These are phyloP conservation scores for Zophobas atratus DNA, from an alignment of 1,140 invertebrate species.

Conservation along the genomic window DNA sequence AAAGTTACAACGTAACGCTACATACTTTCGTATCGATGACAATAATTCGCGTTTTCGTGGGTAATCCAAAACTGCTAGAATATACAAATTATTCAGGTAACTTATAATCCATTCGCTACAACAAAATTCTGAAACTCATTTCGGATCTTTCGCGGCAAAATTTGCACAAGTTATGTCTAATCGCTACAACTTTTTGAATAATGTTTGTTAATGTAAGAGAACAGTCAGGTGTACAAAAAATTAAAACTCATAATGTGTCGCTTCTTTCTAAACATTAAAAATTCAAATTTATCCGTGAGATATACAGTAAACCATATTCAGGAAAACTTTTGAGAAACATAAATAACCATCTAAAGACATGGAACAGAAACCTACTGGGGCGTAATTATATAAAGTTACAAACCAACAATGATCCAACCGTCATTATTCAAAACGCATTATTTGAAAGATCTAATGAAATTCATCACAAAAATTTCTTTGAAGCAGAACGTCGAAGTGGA, in stretches of 20 bases:
- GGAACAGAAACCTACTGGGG: too few species aligned
- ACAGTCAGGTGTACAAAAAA: conserved; percentile 11
- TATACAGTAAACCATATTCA: too few species aligned
- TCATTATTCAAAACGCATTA: too few species aligned
- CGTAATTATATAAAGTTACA: too few species aligned
- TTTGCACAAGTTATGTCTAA: conserved; percentile 3
- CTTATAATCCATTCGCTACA: conserved; percentile 12
- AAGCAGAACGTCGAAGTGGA: neutral
- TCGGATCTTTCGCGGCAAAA: neutral
- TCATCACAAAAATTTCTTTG: too few species aligned
- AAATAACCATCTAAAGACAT: too few species aligned
- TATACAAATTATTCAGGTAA: neutral
- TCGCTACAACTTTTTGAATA: conserved; percentile 11
- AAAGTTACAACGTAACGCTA: conserved; percentile 29
- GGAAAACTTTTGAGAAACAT: too few species aligned
- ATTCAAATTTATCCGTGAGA: neutral
- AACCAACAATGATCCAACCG: too few species aligned
- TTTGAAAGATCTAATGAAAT: too few species aligned
- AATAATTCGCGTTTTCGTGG: too few species aligned
- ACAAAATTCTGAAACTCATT: neutral
- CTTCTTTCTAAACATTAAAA: neutral
- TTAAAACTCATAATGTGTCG: conserved; percentile 1
- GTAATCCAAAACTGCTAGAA: neutral
- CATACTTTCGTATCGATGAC: neutral
- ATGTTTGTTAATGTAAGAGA: conserved; percentile 13